Conservation (phyloP, 2,888 invertebrate genomes). For the Anaspis maculata region DNA sequence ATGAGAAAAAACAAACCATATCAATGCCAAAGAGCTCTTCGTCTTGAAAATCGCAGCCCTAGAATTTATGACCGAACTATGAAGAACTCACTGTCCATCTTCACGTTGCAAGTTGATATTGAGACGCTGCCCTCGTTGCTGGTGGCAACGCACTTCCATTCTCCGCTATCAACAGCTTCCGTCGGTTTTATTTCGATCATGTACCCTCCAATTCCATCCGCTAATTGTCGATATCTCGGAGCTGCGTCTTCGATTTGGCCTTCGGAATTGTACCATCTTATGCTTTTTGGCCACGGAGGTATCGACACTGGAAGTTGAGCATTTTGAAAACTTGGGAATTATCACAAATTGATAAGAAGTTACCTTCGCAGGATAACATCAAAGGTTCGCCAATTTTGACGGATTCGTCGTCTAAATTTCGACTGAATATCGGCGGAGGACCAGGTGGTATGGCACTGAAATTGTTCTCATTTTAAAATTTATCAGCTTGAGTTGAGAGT, state of each 20-base stretch:
- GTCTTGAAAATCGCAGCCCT: neutral
- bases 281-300: constrained; percentile 76
- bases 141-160: constrained; percentile 83
- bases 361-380: constrained; percentile 67
- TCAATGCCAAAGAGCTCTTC: too few relatives aligned
- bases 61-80: neutral
- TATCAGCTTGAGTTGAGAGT: too few relatives aligned
- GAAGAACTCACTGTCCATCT: constrained; percentile 69
- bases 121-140: constrained; percentile 67
- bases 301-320: constrained; percentile 52
- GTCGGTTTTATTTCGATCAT: constrained; percentile 65
- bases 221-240: constrained; percentile 60
- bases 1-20: too few relatives aligned
- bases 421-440: constrained; percentile 71
- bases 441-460: constrained; percentile 49
- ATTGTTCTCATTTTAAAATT: constrained; percentile 4
- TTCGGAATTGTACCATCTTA: constrained; percentile 81
- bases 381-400: constrained; percentile 72
- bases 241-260: constrained; percentile 64
- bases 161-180: constrained; percentile 76
- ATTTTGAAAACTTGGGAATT: neutral
- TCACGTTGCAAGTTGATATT: constrained; percentile 63
- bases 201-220: constrained; percentile 78
- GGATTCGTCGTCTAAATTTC: constrained; percentile 64
- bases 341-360: constrained; percentile 12